Evolutionary conservation across 2,113 vertebrate genomes (phyloP).

Genomic region (Chascanopsetta lugubris): DNA sequence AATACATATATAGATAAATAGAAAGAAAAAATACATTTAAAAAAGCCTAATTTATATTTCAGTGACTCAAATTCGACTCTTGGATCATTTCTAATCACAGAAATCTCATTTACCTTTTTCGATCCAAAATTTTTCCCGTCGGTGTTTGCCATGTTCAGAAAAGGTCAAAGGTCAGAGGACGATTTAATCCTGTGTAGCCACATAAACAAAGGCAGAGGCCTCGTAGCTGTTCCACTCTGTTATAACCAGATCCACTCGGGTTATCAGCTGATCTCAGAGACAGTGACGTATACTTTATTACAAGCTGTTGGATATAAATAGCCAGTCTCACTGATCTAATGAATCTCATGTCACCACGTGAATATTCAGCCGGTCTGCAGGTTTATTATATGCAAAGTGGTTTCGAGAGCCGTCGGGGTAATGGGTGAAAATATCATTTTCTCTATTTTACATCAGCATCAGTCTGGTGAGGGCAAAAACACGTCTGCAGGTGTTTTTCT

Average conservation of each 20-base stretch:
- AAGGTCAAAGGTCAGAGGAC: no score
- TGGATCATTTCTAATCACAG: not conserved
- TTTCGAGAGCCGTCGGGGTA: no score
- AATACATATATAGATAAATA: no score
- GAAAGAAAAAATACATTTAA: no score
- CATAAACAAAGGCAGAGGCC: no score
- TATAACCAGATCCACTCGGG: not conserved
- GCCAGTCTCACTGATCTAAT: not conserved
- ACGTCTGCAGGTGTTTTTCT: no score
- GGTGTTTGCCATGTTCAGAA: no score
- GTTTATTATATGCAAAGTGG: constrained; percentile 25
- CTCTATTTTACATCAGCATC: no score
- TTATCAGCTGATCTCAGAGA: not conserved
- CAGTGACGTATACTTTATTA: not conserved
- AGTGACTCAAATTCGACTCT: not conserved
- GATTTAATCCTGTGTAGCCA: no score
- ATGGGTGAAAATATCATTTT: no score
- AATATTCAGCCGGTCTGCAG: constrained; percentile 5
- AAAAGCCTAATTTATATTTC: not conserved
- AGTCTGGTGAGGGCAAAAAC: no score
- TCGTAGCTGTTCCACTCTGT: not conserved
- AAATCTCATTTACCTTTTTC: not conserved
- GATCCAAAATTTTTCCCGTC: not conserved
- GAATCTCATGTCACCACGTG: not conserved
- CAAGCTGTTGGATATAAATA: not conserved